These are phyloP conservation scores for Rhabdophis nuchalis DNA, from an alignment of 2,797 vertebrate species.

Conservation along the genomic window DNA sequence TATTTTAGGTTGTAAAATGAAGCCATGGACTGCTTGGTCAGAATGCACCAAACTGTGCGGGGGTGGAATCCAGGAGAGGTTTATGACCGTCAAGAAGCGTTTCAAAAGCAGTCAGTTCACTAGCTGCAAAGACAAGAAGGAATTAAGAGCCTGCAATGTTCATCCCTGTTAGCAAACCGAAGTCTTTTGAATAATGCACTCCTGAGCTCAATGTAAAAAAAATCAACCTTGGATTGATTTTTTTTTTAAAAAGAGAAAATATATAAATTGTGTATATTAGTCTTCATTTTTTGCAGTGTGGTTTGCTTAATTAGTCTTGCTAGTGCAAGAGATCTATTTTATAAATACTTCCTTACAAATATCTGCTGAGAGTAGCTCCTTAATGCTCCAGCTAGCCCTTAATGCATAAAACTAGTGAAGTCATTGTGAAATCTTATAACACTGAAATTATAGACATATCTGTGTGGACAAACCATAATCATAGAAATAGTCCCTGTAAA, in stretches of 20 bases:
- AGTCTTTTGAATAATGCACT: constrained; percentile 65
- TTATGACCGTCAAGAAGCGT: constrained; percentile 94
- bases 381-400: constrained; percentile 61
- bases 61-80: constrained; percentile 93
- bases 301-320: constrained; percentile 72
- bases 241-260: constrained; percentile 53
- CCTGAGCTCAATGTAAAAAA: constrained; percentile 64
- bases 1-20: constrained; percentile 89
- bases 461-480: constrained; percentile 58
- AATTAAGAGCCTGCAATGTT: constrained; percentile 95
- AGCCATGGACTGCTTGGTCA: constrained; percentile 93
- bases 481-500: constrained; percentile 58
- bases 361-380: constrained; percentile 51
- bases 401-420: constrained; percentile 56
- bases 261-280: constrained; percentile 69
- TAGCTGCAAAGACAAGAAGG: constrained; percentile 98
- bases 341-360: constrained; percentile 64
- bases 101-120: constrained; percentile 88
- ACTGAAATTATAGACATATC: constrained; percentile 45
- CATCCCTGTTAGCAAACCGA: constrained; percentile 85
- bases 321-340: constrained; percentile 71
- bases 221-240: constrained; percentile 69
- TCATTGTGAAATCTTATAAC: constrained; percentile 49
- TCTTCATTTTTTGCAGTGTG: constrained; percentile 73
- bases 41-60: constrained; percentile 91